These are phyloP conservation scores for Alcedo quadribrachys DNA, from an alignment of 2,797 vertebrate species.

Conservation along the genomic window DNA sequence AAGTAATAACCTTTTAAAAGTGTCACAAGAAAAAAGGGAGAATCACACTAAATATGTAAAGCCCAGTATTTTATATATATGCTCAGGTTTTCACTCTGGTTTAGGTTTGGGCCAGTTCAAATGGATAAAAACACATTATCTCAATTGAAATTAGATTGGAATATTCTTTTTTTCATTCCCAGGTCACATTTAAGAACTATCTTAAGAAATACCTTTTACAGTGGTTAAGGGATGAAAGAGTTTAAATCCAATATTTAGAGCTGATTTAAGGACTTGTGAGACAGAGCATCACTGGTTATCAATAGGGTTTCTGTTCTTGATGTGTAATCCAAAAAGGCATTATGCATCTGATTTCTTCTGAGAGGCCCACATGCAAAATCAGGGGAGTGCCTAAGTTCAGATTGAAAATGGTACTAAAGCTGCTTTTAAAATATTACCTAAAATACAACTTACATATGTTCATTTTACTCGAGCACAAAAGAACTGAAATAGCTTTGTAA, in stretches of 20 bases:
- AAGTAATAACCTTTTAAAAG: slow-evolving; percentile 25
- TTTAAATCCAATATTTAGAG: slow-evolving; percentile 14
- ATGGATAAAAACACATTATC: background rate
- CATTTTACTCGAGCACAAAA: background rate
- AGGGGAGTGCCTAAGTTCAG: background rate
- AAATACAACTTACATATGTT: background rate
- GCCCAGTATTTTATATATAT: background rate
- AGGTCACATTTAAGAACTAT: background rate
- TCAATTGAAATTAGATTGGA: background rate
- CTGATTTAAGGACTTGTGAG: background rate
- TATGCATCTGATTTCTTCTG: background rate
- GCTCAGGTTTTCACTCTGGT: background rate
- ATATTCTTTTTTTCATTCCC: background rate
- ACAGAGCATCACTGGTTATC: background rate
- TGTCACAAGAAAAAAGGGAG: background rate
- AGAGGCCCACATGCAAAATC: background rate
- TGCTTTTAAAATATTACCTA: background rate
- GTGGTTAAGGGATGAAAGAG: background rate
- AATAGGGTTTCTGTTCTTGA: background rate
- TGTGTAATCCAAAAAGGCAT: background rate
- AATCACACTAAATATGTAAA: background rate
- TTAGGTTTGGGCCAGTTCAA: background rate
- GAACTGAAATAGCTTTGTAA: background rate
- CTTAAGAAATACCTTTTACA: slow-evolving; percentile 10
- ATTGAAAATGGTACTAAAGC: background rate